phyloP scores from a whole-genome alignment of 2,113 vertebrate genomes.

The Edolisoma coerulescens region DNA sequence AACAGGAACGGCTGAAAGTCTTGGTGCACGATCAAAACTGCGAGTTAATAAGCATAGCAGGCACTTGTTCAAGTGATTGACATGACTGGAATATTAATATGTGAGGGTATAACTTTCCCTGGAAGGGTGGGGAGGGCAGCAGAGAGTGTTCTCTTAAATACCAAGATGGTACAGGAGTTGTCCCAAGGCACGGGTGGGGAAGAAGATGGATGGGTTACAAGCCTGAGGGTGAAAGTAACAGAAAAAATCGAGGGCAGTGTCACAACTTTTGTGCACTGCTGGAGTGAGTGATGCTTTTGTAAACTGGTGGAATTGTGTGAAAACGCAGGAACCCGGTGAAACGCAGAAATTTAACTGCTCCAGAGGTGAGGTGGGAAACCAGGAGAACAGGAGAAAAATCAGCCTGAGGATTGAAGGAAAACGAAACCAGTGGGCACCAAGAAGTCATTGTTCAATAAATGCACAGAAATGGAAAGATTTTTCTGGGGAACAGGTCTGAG shows the following conservation, averaged over 20 bases:
- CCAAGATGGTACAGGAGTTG: background rate
- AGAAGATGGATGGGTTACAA: background rate
- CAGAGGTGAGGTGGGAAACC: background rate
- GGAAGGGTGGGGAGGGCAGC: background rate
- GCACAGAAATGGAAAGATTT: background rate
- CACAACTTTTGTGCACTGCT: background rate
- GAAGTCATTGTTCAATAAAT: background rate
- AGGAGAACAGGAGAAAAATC: background rate
- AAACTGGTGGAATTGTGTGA: background rate
- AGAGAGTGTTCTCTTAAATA: background rate
- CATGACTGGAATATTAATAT: constrained; percentile 38
- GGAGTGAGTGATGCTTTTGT: background rate
- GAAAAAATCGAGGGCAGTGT: background rate
- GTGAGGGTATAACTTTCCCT: background rate
- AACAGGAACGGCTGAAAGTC: background rate
- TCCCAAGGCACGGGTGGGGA: background rate
- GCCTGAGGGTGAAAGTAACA: background rate
- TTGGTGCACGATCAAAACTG: background rate
- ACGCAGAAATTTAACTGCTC: background rate
- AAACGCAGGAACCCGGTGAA: background rate
- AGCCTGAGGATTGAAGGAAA: background rate
- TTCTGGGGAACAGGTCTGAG: background rate
- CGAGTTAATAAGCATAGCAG: constrained; percentile 54
- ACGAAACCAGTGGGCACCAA: background rate
- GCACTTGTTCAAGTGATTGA: constrained; percentile 31